Evolutionary conservation across 2,113 vertebrate species (phyloP).

Genomic region (Nanorana parkeri): DNA sequence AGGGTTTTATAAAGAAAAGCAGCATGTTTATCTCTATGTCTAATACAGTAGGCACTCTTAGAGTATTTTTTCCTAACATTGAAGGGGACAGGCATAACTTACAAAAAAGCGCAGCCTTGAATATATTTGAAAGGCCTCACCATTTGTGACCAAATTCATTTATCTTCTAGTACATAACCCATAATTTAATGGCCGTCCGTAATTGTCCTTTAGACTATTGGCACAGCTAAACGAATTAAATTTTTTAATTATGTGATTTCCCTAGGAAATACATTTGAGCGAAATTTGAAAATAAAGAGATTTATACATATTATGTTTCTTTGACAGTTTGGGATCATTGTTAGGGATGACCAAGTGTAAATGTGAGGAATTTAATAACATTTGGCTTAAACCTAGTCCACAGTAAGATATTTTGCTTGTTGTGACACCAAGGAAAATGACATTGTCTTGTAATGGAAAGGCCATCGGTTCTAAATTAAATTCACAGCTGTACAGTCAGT

Average conservation of each 20-base stretch:
- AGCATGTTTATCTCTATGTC: constrained; percentile 63
- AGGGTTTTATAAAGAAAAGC: constrained; percentile 67
- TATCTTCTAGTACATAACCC: constrained; percentile 56
- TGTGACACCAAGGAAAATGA: constrained; percentile 20
- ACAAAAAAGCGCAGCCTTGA: constrained; percentile 62
- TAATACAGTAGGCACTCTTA: constrained; percentile 62
- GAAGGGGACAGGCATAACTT: constrained; percentile 70
- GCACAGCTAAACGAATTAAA: background rate
- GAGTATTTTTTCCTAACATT: constrained; percentile 69
- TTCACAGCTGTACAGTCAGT: constrained; percentile 37
- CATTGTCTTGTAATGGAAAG: constrained; percentile 43
- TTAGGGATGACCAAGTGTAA: too few species aligned
- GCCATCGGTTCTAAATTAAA: constrained; percentile 32
- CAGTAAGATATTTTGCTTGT: background rate
- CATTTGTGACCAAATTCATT: constrained; percentile 67
- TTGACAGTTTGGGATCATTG: too few species aligned
- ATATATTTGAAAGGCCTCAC: constrained; percentile 63
- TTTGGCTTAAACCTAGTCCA: background rate
- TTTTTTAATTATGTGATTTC: background rate
- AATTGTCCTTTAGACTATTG: background rate
- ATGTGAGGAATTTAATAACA: background rate
- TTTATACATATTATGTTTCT: too few species aligned
- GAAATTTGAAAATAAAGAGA: too few species aligned
- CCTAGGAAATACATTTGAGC: too few species aligned
- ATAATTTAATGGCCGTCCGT: background rate